phyloP scores from a whole-genome alignment of 2,113 vertebrate species.

The Cochlearius cochlearius region DNA sequence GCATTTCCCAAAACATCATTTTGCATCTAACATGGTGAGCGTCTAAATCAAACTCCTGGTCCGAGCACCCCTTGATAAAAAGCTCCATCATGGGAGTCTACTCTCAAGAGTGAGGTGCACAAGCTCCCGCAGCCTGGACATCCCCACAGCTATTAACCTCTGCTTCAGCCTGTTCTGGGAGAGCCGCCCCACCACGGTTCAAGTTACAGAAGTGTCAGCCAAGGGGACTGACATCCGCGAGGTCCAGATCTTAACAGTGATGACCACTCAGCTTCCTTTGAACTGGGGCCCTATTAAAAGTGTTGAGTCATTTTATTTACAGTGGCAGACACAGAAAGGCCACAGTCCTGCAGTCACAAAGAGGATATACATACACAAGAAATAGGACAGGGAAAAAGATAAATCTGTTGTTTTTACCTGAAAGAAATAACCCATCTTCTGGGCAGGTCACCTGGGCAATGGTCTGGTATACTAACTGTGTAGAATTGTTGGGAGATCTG shows the following conservation, averaged over 20 bases:
- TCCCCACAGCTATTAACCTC: neutral
- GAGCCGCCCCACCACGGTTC: rapidly evolving
- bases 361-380: neutral
- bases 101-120: neutral
- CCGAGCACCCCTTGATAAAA: neutral
- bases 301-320: neutral
- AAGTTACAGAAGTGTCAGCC: neutral
- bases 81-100: rapidly evolving
- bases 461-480: neutral
- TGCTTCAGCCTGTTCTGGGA: neutral
- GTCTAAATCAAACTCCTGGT: neutral
- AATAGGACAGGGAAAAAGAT: neutral
- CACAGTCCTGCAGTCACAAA: neutral
- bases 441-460: neutral
- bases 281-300: neutral
- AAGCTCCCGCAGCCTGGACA: rapidly evolving
- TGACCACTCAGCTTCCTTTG: neutral
- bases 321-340: neutral
- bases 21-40: neutral
- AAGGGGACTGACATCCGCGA: neutral
- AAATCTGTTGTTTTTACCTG: neutral
- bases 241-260: neutral
- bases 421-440: neutral
- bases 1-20: neutral
- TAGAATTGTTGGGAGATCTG: neutral